phyloP scores from a whole-genome alignment of 2,888 invertebrate species.

The Himalopsyche japonica region DNA sequence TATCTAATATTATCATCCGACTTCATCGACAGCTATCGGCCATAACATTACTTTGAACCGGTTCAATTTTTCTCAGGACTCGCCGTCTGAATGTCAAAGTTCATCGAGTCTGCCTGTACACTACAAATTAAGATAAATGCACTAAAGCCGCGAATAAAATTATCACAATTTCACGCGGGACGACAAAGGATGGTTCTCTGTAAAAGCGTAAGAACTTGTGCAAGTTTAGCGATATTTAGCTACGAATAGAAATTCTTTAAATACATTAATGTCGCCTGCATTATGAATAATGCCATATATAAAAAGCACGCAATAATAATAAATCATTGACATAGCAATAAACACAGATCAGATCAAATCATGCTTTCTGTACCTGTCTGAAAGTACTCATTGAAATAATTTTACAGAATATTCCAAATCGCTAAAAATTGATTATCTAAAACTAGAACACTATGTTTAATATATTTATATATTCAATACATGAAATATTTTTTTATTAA shows the following conservation, averaged over 20 bases:
- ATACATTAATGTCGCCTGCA: background rate
- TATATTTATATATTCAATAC: slow-evolving; percentile 46
- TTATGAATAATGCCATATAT: background rate
- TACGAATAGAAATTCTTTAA: background rate
- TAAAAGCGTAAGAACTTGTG: background rate
- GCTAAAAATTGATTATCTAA: slow-evolving; percentile 40
- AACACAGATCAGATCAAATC: background rate
- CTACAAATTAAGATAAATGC: background rate
- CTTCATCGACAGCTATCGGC: slow-evolving; percentile 22
- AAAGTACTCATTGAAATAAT: background rate
- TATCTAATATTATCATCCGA: slow-evolving; percentile 24
- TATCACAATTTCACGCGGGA: background rate
- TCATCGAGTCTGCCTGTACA: background rate
- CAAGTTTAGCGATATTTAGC: background rate
- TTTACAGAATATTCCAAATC: slow-evolving; percentile 24
- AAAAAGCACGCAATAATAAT: slow-evolving; percentile 6
- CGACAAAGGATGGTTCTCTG: background rate
- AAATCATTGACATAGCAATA: slow-evolving; percentile 8
- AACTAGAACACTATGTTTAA: slow-evolving; percentile 38
- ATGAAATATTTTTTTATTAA: slow-evolving; percentile 56
- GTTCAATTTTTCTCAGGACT: background rate
- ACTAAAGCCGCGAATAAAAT: background rate
- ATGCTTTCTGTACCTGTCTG: background rate
- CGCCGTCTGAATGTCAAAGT: background rate
- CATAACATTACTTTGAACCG: background rate